Evolutionary conservation across 2,888 invertebrate genomes (phyloP).

Genomic region (Lacanobia wlatinum): DNA sequence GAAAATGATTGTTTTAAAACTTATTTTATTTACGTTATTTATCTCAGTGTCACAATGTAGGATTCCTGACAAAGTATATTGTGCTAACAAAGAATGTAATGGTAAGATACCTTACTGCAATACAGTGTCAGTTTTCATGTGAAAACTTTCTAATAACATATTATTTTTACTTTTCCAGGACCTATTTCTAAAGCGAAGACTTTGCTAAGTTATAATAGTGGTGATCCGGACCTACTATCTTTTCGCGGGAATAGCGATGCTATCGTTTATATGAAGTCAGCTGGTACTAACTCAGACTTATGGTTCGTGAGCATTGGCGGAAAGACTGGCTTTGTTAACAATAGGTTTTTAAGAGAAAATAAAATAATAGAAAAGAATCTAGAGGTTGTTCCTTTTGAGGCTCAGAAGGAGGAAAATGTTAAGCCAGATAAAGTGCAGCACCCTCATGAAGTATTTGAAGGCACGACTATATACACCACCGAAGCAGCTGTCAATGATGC

Average conservation of each 20-base stretch:
- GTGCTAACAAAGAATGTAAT: conserved; percentile 93
- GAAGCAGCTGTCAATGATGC: conserved; percentile 67
- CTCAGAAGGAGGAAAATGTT: conserved; percentile 66
- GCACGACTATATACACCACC: conserved; percentile 91
- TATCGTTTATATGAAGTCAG: conserved; percentile 93
- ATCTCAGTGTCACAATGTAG: conserved; percentile 81
- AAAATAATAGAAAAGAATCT: conserved; percentile 85
- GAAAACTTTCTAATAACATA: conserved; percentile 69
- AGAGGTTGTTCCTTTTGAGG: conserved; percentile 78
- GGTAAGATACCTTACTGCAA: conserved; percentile 86
- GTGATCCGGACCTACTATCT: conserved; percentile 90
- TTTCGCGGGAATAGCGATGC: conserved; percentile 91
- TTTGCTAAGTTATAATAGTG: conserved; percentile 89
- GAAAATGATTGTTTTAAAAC: conserved; percentile 85
- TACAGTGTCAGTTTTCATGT: conserved; percentile 70
- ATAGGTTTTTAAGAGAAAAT: conserved; percentile 91
- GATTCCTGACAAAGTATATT: conserved; percentile 93
- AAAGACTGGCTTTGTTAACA: conserved; percentile 92
- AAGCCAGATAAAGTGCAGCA: conserved; percentile 85
- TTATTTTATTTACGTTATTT: conserved; percentile 84
- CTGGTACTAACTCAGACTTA: conserved; percentile 90
- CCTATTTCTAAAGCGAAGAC: conserved; percentile 92
- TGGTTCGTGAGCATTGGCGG: conserved; percentile 94
- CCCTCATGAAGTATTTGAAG: conserved; percentile 91
- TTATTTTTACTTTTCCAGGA: conserved; percentile 81